Conservation (phyloP, 2,888 invertebrate species). For the Endomychus coccineus region DNA sequence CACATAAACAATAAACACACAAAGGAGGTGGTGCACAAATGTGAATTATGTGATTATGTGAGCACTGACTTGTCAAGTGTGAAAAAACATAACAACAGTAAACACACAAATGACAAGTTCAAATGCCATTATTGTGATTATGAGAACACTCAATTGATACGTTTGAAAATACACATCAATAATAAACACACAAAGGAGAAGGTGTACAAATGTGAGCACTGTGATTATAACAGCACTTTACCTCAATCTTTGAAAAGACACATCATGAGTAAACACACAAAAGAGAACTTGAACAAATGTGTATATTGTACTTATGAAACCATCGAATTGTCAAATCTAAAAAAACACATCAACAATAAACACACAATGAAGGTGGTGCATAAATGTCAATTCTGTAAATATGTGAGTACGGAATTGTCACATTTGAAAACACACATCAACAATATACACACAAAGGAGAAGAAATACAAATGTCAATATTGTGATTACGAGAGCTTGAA, state of each 20-base stretch:
- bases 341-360: constrained; percentile 1
- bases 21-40: too few species aligned
- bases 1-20: not conserved
- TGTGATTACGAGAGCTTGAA: not conserved
- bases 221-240: not conserved
- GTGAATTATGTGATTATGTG: too few species aligned
- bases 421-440: constrained; percentile 5
- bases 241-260: not conserved
- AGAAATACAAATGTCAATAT: not conserved
- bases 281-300: not conserved
- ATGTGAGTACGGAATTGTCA: not conserved
- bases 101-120: too few species aligned
- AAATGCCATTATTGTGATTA: too few species aligned
- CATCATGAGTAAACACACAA: constrained; percentile 1
- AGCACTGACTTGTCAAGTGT: too few species aligned
- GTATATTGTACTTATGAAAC: constrained; percentile 1
- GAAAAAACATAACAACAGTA: too few species aligned
- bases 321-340: too few species aligned
- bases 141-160: too few species aligned
- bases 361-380: not conserved
- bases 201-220: constrained; percentile 1
- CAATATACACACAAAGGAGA: not conserved
- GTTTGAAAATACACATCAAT: too few species aligned
- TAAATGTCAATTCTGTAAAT: constrained; percentile 2
- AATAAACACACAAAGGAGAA: too few species aligned